Evolutionary conservation across 1,140 invertebrate genomes (phyloP), one percentile per base, ranked within the genome.

Genomic region (Aphaenogaster rudis): DNA sequence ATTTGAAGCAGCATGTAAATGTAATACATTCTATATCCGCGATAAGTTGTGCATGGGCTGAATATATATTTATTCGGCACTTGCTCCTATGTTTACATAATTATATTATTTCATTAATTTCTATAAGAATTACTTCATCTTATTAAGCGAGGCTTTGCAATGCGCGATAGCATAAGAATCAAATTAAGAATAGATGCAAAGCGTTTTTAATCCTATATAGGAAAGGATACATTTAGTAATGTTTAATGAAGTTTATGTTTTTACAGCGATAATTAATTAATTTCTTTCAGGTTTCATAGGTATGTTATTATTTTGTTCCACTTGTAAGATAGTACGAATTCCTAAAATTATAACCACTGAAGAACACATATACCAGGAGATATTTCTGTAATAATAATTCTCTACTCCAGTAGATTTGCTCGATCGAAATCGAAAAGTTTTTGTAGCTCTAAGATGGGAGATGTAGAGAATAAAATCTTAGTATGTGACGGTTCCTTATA

Each of bases 281-380:
- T 81, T 91, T 91, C 78, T 91, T 95, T 94, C 95, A 95, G 95
- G 92, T 93, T 91, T 91, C 92, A 94, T 95, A 95, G 95, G 95
- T 95, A 95, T 95, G 95, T 95, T 95, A 94, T 93, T 93, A 95
- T 95, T 95, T 95, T 95, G 95, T 95, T 95, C 91, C 93, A 94
- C 91, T 94, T 93, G 93, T 94, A 93, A 90, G 91, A 90, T 91
- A 88, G 86, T 91, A 89, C 76, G 86, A 93, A 90, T 92, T 90
- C 89, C 86, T 91, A 92, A 91, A 79, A 88, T 92, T 89, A 84
- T 84, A 91, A 93, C 48, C 85, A 89, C 86, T 89, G 91, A 93
- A 91, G 92, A 91, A 91, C 91, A 91, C 90, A 91, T 91, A 91
- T 78, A 78, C 76, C 86, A 91, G 92, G 92, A 92, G 87, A 93